Evolutionary conservation across 2,113 vertebrate genomes (phyloP).

Genomic region (Cygnus buccinator): DNA sequence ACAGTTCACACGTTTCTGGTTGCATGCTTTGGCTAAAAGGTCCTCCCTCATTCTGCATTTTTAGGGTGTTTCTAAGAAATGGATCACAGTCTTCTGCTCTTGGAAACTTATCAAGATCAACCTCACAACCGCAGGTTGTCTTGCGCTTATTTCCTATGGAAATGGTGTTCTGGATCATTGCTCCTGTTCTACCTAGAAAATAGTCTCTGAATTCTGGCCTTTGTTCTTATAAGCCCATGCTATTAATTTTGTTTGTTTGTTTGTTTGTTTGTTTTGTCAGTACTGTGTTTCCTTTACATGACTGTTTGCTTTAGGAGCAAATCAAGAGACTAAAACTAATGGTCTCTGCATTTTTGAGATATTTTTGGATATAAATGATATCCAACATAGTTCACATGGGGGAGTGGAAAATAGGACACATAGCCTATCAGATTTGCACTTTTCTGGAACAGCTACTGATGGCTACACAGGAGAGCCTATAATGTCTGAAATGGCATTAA

Average conservation of each 20-base stretch:
- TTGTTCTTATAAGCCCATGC: not conserved
- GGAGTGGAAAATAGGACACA: not conserved
- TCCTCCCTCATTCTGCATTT: not conserved
- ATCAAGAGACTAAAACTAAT: not conserved
- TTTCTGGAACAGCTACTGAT: not conserved
- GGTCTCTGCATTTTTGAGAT: not conserved
- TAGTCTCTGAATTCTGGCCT: not conserved
- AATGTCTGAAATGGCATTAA: not conserved
- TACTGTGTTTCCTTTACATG: not conserved
- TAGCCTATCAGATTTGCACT: not conserved
- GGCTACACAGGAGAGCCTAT: not conserved
- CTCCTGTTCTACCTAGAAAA: not conserved
- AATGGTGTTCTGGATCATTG: not conserved
- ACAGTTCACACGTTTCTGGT: not conserved
- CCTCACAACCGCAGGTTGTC: not conserved
- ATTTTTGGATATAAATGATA: not conserved
- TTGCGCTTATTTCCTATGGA: not conserved
- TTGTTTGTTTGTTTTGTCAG: not conserved
- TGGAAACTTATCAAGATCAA: not conserved
- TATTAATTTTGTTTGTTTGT: not conserved
- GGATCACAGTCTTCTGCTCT: not conserved
- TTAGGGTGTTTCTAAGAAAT: not conserved
- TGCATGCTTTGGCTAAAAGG: not conserved
- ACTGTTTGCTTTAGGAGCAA: not conserved
- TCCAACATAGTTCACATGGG: not conserved